These are phyloP conservation scores for Archocentrus centrarchus DNA, from an alignment of 2,113 vertebrate genomes.

Conservation along the genomic window DNA sequence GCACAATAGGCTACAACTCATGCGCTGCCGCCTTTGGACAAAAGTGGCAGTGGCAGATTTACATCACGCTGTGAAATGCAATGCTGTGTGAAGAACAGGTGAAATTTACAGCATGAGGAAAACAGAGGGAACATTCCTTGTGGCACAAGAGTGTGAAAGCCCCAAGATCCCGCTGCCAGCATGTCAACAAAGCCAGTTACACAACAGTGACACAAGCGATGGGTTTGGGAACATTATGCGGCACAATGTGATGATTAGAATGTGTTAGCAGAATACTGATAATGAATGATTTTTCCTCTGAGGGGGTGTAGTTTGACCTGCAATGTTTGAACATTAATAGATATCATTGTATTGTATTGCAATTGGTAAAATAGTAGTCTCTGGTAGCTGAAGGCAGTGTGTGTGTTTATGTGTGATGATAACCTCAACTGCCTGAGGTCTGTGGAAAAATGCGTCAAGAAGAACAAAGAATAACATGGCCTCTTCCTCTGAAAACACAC, in stretches of 20 bases:
- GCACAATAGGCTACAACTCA: slow-evolving; percentile 48
- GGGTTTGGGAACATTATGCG: not conserved
- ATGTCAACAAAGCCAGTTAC: not conserved
- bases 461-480: slow-evolving; percentile 53
- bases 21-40: slow-evolving; percentile 8
- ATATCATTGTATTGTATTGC: not conserved
- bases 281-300: not conserved
- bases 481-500: slow-evolving; percentile 61
- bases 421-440: slow-evolving; percentile 44
- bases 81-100: not conserved
- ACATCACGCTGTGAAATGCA: slow-evolving; percentile 13
- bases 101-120: slow-evolving; percentile 52
- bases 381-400: not conserved
- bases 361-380: not conserved
- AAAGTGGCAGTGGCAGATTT: slow-evolving; percentile 31
- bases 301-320: not conserved
- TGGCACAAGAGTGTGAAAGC: not conserved
- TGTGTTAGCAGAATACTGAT: not conserved
- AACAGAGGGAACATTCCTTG: not conserved
- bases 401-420: slow-evolving; percentile 43
- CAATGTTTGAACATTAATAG: not conserved
- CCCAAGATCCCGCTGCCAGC: not conserved
- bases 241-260: not conserved
- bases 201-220: not conserved
- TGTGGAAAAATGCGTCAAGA: slow-evolving; percentile 46